Evolutionary conservation across 2,797 vertebrate species (phyloP), one percentile per base, ranked within the genome.

Genomic region (Falco cherrug): DNA sequence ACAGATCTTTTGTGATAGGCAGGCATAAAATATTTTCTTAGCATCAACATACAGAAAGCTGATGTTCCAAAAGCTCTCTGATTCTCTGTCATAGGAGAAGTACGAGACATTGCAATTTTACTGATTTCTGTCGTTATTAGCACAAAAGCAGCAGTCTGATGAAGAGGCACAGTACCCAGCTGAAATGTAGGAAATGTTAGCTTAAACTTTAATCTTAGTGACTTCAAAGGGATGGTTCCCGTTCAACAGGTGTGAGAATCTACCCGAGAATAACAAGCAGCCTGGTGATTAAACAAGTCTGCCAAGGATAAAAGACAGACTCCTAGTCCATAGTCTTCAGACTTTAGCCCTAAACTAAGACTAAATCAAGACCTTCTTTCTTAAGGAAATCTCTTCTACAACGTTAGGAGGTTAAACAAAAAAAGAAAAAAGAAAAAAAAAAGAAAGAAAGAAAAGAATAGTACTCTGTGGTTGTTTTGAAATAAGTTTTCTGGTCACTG

Each of bases 371-470:
- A 16, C 2, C 1, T 26, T 67, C 11, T 81, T 85, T 69, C 20
- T 67, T 29, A 33, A 43, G 35, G n/a, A 18, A 37, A 63, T 39
- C 8, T 85, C 14, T 73, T 85, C 20, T 39, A 69, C 17, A 70
- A 12, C 9, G 13, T 31, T 28, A 22, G 16, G 11, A 59, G 4
- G 5, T 29, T 1, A 3, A 41, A 80, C 47, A 31, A 45, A 43
- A 26, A 10, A 24, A 41, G 24, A 15, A 5, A 5, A 12, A 3
- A 10, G 5, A 7, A 7, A 21, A 24, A 9, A 4, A 21, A 17
- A 5, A 5, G 9, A 3, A 10, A 5, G 43, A 7, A 6, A 21
- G 7, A 25, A 50, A 56, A 28, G 1, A 4, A 4, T 11, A 5
- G 7, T n/a, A 8, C 4, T 47, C 15, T 35, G 29, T 29, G 31